These are phyloP conservation scores for Augochlorella aurata DNA, from an alignment of 2,888 invertebrate genomes.

Conservation along the genomic window DNA sequence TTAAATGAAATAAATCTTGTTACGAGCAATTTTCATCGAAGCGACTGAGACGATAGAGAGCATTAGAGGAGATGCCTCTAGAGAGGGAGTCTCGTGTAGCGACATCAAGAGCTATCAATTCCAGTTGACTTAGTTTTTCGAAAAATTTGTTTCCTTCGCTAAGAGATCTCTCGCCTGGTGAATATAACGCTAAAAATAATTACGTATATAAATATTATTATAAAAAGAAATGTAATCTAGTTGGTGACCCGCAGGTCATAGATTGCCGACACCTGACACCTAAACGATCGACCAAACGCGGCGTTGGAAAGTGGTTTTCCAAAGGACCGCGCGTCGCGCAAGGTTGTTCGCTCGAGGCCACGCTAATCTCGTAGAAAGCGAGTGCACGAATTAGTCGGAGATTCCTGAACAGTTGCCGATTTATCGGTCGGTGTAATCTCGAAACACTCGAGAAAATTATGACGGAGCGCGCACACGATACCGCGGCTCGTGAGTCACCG, in stretches of 20 bases:
- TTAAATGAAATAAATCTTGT: constrained; percentile 80
- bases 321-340: neutral
- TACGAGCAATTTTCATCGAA: constrained; percentile 76
- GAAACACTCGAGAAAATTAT: constrained; percentile 42
- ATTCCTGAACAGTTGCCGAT: constrained; percentile 38
- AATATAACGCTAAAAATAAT: no score
- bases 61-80: no score
- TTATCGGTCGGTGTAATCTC: constrained; percentile 55
- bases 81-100: neutral
- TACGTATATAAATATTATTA: no score
- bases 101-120: no score
- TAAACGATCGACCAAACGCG: neutral
- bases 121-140: no score
- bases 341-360: neutral
- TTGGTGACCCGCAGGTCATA: no score
- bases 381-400: constrained; percentile 24
- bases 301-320: neutral
- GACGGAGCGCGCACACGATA: constrained; percentile 32
- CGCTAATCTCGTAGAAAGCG: constrained; percentile 15
- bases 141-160: no score
- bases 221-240: no score
- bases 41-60: constrained; percentile 49
- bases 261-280: no score
- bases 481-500: constrained; percentile 37
- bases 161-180: no score